A percentile compares a stretch with the other conserved stretches of the same genome.
phyloP scores from a whole-genome alignment of 2,797 vertebrate species.

The Clarias platycephalus region DNA sequence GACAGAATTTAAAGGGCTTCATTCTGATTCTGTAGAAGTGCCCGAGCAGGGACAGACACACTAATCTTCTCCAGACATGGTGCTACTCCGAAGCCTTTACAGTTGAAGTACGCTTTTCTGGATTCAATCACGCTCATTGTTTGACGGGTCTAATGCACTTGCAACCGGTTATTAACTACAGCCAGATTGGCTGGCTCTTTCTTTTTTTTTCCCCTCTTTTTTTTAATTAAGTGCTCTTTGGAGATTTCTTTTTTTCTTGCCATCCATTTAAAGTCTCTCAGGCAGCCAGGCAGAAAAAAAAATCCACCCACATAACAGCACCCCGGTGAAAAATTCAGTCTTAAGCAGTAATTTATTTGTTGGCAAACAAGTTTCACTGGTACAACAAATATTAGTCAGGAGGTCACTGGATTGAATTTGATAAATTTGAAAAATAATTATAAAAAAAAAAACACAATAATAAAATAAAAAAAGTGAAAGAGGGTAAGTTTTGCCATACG shows the following conservation, averaged over 20 bases:
- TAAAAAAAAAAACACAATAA: conserved; percentile 88
- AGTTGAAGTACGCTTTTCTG: background rate
- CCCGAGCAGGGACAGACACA: background rate
- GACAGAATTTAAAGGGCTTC: background rate
- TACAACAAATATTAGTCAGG: conserved; percentile 98
- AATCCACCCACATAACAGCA: conserved; percentile 28
- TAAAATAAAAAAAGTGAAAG: conserved; percentile 85
- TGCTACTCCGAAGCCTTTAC: background rate
- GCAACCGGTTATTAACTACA: conserved; percentile 22
- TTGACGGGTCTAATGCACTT: conserved; percentile 8
- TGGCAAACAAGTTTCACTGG: conserved; percentile 96
- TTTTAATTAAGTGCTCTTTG: background rate
- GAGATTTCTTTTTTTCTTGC: conserved; percentile 4
- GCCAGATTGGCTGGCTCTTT: background rate
- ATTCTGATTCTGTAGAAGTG: background rate
- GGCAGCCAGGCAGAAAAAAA: background rate
- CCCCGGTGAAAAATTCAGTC: conserved; percentile 71
- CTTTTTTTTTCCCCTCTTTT: background rate
- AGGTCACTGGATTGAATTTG: conserved; percentile 79
- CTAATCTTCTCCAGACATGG: conserved; percentile 3
- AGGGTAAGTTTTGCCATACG: conserved; percentile 75
- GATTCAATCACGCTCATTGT: conserved; percentile 18
- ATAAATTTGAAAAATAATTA: conserved; percentile 71
- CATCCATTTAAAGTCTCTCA: background rate
- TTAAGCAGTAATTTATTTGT: conserved; percentile 94